Evolutionary conservation across 2,888 invertebrate genomes (phyloP), one percentile per base, ranked within the genome.

Genomic region (Andricus quercusramuli): DNA sequence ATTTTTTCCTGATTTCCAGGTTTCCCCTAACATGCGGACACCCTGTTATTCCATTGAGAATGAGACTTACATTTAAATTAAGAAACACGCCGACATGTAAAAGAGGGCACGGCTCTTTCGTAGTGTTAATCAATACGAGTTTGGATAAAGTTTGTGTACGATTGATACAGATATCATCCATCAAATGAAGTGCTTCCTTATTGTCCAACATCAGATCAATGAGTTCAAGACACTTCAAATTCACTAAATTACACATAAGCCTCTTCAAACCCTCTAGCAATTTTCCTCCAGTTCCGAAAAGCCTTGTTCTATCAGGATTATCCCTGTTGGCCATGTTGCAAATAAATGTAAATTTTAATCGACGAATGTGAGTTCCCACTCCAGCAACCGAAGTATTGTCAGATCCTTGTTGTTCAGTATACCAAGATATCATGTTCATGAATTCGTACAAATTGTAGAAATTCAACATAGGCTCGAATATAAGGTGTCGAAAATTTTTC

Each of bases 381-480:
- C 94, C 95, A 9, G 90, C 89, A 4, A 90, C 90, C 0, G 89
- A 86, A 1, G 88, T 88, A 78, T 90, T 90, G 62, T 86, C 85
- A 20, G 91, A 90, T 0, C 89, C 91, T 65, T 92, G 91, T 67
- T 83, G 89, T 85, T 96, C 96, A 0, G 95, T 94, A 89, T 95
- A 97, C 94, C 96, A 96, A 0, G 96, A 95, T n/a, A 97, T 91
- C 93, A 97, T 95, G 80, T 96, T 95, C 95, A 97, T 96, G 89
- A 97, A 97, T 90, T 97, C 97, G 90, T 96, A 97, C 65, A 97
- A 94, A 91, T 97, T 97, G 91, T 96, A 96, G 87, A 97, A 96
- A 90, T 97, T 97, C 81, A 95, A 93, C 93, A 96, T 96, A 0
- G 97, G 97, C 51, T 95, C 94, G 85, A 97, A 95, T 22, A 96